Percentiles rank a stretch among this genome's conserved stretches.
These are phyloP conservation scores for Lates japonicus DNA, from an alignment of 2,797 vertebrate genomes.

Conservation along the genomic window DNA sequence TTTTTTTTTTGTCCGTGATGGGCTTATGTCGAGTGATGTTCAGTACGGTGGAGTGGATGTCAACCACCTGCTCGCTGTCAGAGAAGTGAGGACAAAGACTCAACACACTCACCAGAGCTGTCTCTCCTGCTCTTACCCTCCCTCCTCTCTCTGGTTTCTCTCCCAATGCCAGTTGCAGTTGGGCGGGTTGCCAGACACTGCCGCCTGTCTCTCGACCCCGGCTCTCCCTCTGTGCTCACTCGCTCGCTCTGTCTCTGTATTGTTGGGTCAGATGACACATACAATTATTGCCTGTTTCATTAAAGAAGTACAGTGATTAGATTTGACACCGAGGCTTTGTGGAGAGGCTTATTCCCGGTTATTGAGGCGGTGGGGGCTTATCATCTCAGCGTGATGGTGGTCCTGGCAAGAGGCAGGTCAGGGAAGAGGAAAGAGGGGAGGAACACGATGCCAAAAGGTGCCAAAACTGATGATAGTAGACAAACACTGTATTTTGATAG, in stretches of 20 bases:
- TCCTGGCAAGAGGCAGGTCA: slow-evolving; percentile 59
- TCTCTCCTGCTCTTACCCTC: slow-evolving; percentile 29
- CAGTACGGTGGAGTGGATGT: slow-evolving; percentile 30
- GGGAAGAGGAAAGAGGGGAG: slow-evolving; percentile 18
- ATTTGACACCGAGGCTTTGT: slow-evolving; percentile 70
- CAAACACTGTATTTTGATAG: background rate
- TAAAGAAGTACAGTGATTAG: slow-evolving; percentile 72
- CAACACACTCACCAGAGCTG: slow-evolving; percentile 12
- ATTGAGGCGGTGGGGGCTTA: slow-evolving; percentile 42
- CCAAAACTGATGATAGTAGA: background rate
- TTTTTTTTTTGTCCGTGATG: slow-evolving; percentile 49
- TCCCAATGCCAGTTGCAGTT: slow-evolving; percentile 71
- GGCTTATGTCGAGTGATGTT: slow-evolving; percentile 56
- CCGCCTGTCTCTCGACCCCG: slow-evolving; percentile 68
- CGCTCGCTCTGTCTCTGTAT: slow-evolving; percentile 61
- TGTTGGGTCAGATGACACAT: slow-evolving; percentile 78
- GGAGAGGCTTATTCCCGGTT: slow-evolving; percentile 53
- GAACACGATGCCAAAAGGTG: slow-evolving; percentile 1
- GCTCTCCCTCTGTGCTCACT: slow-evolving; percentile 72
- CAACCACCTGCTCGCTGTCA: slow-evolving; percentile 56
- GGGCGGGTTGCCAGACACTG: slow-evolving; percentile 73
- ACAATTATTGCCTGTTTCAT: slow-evolving; percentile 76
- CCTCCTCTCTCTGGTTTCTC: slow-evolving; percentile 41
- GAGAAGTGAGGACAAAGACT: slow-evolving; percentile 39
- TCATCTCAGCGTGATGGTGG: slow-evolving; percentile 52